Evolutionary conservation across 1,140 invertebrate genomes (phyloP).

Genomic region (Caenorhabditis briggsae): DNA sequence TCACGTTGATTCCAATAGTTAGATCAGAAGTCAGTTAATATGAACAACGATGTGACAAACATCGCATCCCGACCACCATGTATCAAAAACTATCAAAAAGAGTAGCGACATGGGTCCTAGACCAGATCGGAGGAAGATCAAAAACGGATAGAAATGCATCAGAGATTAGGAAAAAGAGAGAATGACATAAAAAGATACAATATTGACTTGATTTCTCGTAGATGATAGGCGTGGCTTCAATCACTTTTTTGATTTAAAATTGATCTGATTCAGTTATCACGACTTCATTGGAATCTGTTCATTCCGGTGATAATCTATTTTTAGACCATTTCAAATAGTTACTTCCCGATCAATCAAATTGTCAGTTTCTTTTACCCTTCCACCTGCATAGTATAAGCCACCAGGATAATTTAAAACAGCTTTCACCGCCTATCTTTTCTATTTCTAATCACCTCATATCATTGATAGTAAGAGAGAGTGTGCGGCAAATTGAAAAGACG

Average conservation of each 20-base stretch:
- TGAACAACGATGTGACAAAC: background rate
- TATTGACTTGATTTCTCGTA: constrained; percentile 12
- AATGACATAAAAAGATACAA: background rate
- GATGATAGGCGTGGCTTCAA: background rate
- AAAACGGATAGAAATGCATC: constrained; percentile 47
- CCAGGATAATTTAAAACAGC: constrained; percentile 19
- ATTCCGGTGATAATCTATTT: too few species aligned
- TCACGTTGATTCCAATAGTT: constrained; percentile 16
- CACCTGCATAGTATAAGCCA: background rate
- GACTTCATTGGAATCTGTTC: too few species aligned
- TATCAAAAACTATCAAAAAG: background rate
- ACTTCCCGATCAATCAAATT: background rate
- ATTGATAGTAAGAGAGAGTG: constrained; percentile 38
- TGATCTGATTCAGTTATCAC: background rate
- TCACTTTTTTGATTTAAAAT: background rate
- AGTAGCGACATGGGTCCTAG: background rate
- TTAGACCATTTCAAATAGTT: too few species aligned
- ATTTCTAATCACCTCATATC: constrained; percentile 47
- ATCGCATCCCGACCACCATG: constrained; percentile 9
- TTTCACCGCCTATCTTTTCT: background rate
- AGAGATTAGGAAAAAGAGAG: background rate
- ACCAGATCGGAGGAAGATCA: constrained; percentile 18
- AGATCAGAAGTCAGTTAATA: constrained; percentile 1
- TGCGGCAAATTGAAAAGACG: constrained; percentile 23
- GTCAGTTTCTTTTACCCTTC: background rate